Evolutionary conservation across 2,888 invertebrate species (phyloP).

Genomic region (Ornithoptera alexandrae): DNA sequence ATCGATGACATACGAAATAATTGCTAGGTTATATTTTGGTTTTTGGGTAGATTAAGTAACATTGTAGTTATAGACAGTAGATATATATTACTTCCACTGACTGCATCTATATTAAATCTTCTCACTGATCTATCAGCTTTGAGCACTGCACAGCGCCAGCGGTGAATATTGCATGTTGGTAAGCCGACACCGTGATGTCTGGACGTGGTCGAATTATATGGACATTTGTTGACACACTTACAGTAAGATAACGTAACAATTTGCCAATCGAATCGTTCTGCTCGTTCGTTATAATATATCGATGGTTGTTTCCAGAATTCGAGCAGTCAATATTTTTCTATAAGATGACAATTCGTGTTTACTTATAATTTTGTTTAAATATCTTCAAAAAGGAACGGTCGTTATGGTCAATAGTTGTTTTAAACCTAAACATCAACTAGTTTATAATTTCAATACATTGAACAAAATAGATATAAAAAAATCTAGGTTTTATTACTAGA

Average conservation of each 20-base stretch:
- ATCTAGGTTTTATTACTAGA: too few relatives aligned
- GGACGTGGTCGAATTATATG: slow-evolving; percentile 8
- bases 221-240: slow-evolving; percentile 27
- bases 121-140: slow-evolving; percentile 2
- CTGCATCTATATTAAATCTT: slow-evolving; percentile 8
- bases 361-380: too few relatives aligned
- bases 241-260: slow-evolving; percentile 9
- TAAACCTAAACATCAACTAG: too few relatives aligned
- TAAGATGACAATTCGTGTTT: too few relatives aligned
- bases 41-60: slow-evolving; percentile 20
- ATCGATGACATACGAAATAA: too few relatives aligned
- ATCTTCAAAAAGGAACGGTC: too few relatives aligned
- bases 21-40: background rate
- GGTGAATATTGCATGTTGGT: slow-evolving; percentile 1
- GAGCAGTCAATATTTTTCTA: too few relatives aligned
- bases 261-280: background rate
- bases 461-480: too few relatives aligned
- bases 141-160: slow-evolving; percentile 3
- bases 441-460: too few relatives aligned
- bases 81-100: slow-evolving; percentile 3
- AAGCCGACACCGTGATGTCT: slow-evolving; percentile 5
- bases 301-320: background rate
- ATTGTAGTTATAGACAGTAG: slow-evolving; percentile 18
- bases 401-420: too few relatives aligned
- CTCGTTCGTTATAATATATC: slow-evolving; percentile 3